Evolutionary conservation across 1,140 invertebrate genomes (phyloP).

Genomic region (Camponotus vicinus): DNA sequence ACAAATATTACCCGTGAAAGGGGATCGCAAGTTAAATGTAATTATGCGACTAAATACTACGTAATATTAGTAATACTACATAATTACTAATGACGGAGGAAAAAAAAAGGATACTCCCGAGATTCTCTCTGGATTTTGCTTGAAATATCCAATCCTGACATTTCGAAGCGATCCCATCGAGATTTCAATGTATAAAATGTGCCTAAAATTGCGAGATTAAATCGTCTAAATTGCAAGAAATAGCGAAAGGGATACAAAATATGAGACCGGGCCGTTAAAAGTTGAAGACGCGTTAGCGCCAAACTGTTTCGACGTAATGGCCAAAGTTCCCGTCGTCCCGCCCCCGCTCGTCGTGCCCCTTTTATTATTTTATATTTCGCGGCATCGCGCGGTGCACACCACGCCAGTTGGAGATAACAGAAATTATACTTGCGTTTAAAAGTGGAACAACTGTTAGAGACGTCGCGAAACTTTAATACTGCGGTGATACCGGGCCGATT

Average conservation of each 20-base stretch:
- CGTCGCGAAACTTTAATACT: conserved; percentile 82
- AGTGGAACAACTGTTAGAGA: conserved; percentile 83
- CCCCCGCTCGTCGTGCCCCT: conserved; percentile 44
- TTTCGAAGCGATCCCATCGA: background rate
- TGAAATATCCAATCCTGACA: background rate
- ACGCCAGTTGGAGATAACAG: conserved; percentile 81
- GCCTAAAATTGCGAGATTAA: conserved; percentile 48
- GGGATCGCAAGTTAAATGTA: conserved; percentile 60
- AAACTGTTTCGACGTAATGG: conserved; percentile 84
- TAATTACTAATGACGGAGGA: conserved; percentile 64
- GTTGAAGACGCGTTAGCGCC: conserved; percentile 83
- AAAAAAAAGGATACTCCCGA: conserved; percentile 57
- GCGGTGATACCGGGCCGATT: conserved; percentile 70
- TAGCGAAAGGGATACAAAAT: conserved; percentile 61
- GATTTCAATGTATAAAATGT: conserved; percentile 21
- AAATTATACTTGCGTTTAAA: conserved; percentile 82
- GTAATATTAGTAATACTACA: conserved; percentile 57
- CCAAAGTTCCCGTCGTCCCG: conserved; percentile 80
- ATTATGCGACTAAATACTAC: conserved; percentile 70
- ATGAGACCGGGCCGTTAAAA: conserved; percentile 80
- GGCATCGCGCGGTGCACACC: conserved; percentile 68
- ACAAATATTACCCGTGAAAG: conserved; percentile 66
- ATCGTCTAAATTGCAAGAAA: conserved; percentile 61
- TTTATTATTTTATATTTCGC: conserved; percentile 86
- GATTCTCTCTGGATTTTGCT: conserved; percentile 38